A percentile compares a stretch with the other conserved stretches of the same genome.
phyloP scores from a whole-genome alignment of 2,888 invertebrate species.

The Pyrgus malvae region DNA sequence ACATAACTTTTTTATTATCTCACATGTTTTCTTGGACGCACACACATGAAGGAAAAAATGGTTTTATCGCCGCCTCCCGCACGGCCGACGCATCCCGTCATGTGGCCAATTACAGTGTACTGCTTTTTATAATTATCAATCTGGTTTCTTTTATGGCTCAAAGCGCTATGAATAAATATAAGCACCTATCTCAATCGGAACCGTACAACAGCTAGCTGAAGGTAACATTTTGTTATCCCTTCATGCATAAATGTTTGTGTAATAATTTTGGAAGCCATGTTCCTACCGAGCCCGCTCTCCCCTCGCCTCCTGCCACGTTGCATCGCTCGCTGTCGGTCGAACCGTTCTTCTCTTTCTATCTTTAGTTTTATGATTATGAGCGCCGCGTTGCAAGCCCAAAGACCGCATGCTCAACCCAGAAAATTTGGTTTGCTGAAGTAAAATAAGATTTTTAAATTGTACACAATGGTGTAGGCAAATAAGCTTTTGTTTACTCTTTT shows the following conservation, averaged over 20 bases:
- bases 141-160: slow-evolving; percentile 27
- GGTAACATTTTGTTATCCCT: slow-evolving; percentile 71
- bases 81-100: slow-evolving; percentile 47
- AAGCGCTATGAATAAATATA: slow-evolving; percentile 52
- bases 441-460: no score
- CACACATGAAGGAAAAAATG: slow-evolving; percentile 44
- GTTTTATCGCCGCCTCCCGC: slow-evolving; percentile 57
- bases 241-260: slow-evolving; percentile 78
- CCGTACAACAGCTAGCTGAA: slow-evolving; percentile 60
- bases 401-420: slow-evolving; percentile 33
- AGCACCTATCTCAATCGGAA: slow-evolving; percentile 56
- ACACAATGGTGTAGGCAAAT: no score
- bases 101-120: slow-evolving; percentile 44
- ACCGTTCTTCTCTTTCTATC: slow-evolving; percentile 59
- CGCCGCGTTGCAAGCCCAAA: slow-evolving; percentile 36
- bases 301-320: slow-evolving; percentile 47
- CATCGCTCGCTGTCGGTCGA: slow-evolving; percentile 42
- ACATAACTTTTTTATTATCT: slow-evolving; percentile 76
- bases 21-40: slow-evolving; percentile 67
- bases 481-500: no score
- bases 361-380: slow-evolving; percentile 49
- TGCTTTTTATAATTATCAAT: slow-evolving; percentile 53
- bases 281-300: slow-evolving; percentile 46
- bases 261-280: slow-evolving; percentile 69
- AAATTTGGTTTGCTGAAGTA: not conserved